Evolutionary conservation across 2,888 invertebrate species (phyloP).

Genomic region (Hypomecis punctinalis): DNA sequence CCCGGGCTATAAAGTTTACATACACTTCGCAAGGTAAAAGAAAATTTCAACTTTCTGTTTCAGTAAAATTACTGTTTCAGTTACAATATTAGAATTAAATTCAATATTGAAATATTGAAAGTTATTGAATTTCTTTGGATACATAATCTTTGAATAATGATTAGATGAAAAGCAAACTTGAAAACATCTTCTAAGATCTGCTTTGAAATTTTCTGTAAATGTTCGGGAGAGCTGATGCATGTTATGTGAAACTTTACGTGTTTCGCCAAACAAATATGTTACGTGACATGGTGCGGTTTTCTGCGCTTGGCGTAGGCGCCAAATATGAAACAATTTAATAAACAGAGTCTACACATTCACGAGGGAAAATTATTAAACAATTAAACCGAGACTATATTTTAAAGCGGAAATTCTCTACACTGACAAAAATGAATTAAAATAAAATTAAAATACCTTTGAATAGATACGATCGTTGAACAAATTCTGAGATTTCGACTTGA

Average conservation of each 20-base stretch:
- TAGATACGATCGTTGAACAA: no score
- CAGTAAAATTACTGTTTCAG: no score
- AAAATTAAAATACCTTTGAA: no score
- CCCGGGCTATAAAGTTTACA: slow-evolving; percentile 4
- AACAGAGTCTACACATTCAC: not conserved
- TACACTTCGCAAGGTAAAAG: not conserved
- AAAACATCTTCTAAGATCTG: not conserved
- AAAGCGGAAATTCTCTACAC: no score
- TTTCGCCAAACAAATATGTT: not conserved
- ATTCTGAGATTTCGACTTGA: no score
- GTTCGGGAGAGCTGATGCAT: not conserved
- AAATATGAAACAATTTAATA: not conserved
- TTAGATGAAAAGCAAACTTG: not conserved
- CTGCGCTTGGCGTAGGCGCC: not conserved
- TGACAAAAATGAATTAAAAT: no score
- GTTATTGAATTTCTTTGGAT: slow-evolving; percentile 15
- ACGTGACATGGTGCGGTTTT: not conserved
- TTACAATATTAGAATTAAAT: not conserved
- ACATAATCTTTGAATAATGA: not conserved
- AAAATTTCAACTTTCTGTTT: not conserved
- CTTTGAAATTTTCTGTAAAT: not conserved
- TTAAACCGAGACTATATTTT: not conserved
- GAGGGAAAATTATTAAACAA: no score
- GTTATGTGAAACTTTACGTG: slow-evolving; percentile 4
- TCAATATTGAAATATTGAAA: not conserved